Conservation (phyloP, 2,888 invertebrate genomes). For the Heliconius hortense region DNA sequence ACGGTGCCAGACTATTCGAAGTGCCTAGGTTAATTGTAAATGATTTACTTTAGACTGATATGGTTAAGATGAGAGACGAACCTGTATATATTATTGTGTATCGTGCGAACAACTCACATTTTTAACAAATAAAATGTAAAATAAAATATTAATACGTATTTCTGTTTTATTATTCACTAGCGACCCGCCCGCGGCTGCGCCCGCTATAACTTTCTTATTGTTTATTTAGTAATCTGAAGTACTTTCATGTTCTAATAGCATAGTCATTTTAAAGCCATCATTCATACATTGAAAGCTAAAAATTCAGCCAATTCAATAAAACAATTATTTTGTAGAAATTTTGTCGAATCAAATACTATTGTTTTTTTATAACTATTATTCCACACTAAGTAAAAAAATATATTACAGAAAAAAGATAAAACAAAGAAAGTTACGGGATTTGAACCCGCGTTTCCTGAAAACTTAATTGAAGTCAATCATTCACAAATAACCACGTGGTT, state of each 20-base stretch:
- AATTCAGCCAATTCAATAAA: no score
- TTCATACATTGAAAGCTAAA: no score
- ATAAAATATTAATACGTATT: neutral
- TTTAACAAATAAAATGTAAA: conserved; percentile 6
- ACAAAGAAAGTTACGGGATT: neutral
- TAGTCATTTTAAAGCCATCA: no score
- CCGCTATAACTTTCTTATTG: no score
- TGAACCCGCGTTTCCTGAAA: neutral
- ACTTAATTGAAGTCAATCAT: neutral
- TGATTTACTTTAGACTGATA: conserved; percentile 17
- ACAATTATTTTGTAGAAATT: no score
- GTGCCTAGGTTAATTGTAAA: conserved; percentile 24
- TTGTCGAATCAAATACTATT: no score
- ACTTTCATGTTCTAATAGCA: no score
- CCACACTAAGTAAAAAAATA: no score
- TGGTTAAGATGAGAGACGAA: neutral
- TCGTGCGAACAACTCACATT: conserved; percentile 22
- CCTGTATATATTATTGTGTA: conserved; percentile 2
- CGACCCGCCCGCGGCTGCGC: no score
- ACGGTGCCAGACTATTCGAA: conserved; percentile 20
- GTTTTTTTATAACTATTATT: no score
- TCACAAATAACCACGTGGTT: conserved; percentile 4
- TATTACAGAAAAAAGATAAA: neutral
- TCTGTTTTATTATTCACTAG: neutral
- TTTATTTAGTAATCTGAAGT: no score